These are phyloP conservation scores for Cecidostiba fungosa DNA, from an alignment of 2,888 invertebrate genomes.

Conservation along the genomic window DNA sequence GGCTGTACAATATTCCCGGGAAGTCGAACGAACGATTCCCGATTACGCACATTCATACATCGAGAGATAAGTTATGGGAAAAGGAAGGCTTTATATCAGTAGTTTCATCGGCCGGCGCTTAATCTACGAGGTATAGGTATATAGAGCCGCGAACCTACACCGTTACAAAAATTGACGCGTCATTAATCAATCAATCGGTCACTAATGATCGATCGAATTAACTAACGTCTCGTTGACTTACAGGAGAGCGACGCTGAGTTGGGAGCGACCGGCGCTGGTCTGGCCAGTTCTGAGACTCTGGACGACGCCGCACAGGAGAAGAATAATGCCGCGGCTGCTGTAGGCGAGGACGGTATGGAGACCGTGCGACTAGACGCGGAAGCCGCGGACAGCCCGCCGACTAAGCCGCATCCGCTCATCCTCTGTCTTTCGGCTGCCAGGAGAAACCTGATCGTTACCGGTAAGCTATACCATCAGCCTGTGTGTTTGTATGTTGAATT, in stretches of 20 bases:
- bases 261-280: constrained; percentile 84
- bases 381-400: constrained; percentile 77
- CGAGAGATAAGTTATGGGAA: constrained; percentile 64
- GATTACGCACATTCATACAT: not conserved
- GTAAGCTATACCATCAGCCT: constrained; percentile 77
- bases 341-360: constrained; percentile 87
- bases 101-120: constrained; percentile 67
- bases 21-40: constrained; percentile 3
- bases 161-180: not conserved
- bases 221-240: constrained; percentile 43
- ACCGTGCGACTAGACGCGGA: constrained; percentile 85
- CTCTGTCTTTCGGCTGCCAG: constrained; percentile 71
- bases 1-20: constrained; percentile 4
- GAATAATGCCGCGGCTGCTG: constrained; percentile 78
- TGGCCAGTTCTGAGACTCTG: constrained; percentile 91
- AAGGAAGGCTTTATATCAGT: constrained; percentile 66
- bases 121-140: constrained; percentile 64
- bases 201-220: not conserved
- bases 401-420: constrained; percentile 73
- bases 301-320: constrained; percentile 88
- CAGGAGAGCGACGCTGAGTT: constrained; percentile 81
- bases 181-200: not conserved
- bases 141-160: not conserved
- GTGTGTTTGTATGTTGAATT: not conserved
- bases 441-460: constrained; percentile 85